Conservation (phyloP, 2,888 invertebrate genomes). For the Helicoverpa assulta region DNA sequence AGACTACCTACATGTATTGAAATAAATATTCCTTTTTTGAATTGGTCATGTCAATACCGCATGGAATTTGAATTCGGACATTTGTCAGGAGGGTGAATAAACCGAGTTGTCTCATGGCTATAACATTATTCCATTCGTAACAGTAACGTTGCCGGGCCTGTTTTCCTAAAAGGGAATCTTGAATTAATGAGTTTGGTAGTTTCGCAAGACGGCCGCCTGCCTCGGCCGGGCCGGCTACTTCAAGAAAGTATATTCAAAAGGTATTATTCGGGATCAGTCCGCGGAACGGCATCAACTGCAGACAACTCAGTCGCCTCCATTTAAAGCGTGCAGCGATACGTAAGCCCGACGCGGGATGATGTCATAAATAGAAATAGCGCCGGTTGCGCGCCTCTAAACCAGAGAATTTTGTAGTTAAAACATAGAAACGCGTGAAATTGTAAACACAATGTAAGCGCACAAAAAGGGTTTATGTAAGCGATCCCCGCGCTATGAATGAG, state of each 20-base stretch:
- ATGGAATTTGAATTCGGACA: conserved; percentile 46
- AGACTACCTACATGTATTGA: background rate
- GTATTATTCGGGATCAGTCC: conserved; percentile 87
- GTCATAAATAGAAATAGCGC: conserved; percentile 91
- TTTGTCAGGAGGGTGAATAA: conserved; percentile 63
- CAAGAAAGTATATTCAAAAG: conserved; percentile 85
- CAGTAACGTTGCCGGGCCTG: conserved; percentile 76
- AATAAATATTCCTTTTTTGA: conserved; percentile 3
- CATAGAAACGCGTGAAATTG: conserved; percentile 75
- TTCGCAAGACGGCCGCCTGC: conserved; percentile 82
- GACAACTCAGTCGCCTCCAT: conserved; percentile 89
- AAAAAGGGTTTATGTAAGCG: conserved; percentile 21
- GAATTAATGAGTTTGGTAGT: conserved; percentile 85
- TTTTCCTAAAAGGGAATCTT: conserved; percentile 87
- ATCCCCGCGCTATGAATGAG: conserved; percentile 30
- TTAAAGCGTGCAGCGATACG: conserved; percentile 91
- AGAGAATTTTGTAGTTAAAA: conserved; percentile 83
- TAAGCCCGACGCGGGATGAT: conserved; percentile 90
- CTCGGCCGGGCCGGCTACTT: conserved; percentile 75
- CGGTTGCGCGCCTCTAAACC: conserved; percentile 79
- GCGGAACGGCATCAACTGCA: conserved; percentile 89
- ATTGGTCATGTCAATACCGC: conserved; percentile 31
- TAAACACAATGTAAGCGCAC: conserved; percentile 69
- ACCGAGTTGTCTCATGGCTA: conserved; percentile 61
- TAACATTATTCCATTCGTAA: conserved; percentile 81